These are phyloP conservation scores for Prinia subflava DNA, from an alignment of 2,113 vertebrate genomes.

Conservation along the genomic window DNA sequence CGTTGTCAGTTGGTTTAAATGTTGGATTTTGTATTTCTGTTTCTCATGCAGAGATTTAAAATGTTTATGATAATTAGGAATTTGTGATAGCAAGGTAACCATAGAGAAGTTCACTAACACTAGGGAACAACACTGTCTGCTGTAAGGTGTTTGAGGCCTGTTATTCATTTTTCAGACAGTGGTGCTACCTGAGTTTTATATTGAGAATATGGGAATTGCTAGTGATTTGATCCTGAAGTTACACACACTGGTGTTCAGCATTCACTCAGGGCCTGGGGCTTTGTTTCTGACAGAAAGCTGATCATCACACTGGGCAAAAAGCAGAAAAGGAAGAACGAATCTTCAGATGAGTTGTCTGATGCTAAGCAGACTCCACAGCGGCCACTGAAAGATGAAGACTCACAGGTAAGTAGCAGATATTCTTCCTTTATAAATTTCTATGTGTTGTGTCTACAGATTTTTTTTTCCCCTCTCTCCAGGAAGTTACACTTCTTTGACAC, in stretches of 20 bases:
- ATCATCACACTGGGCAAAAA: slow-evolving; percentile 97
- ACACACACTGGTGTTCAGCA: neutral
- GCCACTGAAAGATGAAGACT: slow-evolving; percentile 82
- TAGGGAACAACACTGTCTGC: neutral
- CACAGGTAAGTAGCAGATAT: slow-evolving; percentile 75
- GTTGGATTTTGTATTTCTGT: neutral
- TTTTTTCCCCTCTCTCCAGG: neutral
- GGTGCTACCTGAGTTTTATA: neutral
- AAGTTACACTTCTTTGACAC: neutral
- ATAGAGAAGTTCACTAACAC: neutral
- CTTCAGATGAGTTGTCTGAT: slow-evolving; percentile 92
- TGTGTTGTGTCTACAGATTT: neutral
- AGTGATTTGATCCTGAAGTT: neutral
- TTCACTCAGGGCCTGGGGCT: neutral
- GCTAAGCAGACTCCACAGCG: slow-evolving; percentile 81
- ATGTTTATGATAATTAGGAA: neutral
- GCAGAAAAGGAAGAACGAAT: slow-evolving; percentile 93
- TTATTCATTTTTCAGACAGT: neutral
- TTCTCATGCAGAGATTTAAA: neutral
- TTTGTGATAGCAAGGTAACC: neutral
- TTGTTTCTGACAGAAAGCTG: slow-evolving; percentile 82
- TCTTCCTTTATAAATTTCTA: neutral
- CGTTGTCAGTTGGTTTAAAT: neutral
- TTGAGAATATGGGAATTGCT: neutral
- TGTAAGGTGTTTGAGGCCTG: neutral